phyloP scores from a whole-genome alignment of 2,797 vertebrate species.

The Salmo trutta region DNA sequence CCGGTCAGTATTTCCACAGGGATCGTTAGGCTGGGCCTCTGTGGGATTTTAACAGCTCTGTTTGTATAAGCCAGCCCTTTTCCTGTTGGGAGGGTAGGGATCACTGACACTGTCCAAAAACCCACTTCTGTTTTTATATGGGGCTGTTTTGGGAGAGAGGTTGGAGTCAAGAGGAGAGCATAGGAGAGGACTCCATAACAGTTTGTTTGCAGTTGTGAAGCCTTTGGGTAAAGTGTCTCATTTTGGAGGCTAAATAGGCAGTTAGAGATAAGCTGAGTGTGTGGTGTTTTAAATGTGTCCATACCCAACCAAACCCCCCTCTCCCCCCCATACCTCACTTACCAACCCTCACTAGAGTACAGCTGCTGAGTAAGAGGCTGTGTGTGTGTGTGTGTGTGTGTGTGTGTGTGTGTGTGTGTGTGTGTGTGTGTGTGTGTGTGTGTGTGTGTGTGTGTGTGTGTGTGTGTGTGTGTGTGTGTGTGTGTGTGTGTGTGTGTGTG shows the following conservation, averaged over 20 bases:
- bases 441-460: neutral
- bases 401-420: too few species aligned
- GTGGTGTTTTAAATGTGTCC: slow-evolving; percentile 28
- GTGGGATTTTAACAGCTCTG: slow-evolving; percentile 22
- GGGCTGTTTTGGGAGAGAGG: slow-evolving; percentile 20
- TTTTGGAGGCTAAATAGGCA: slow-evolving; percentile 47
- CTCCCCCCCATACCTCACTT: neutral
- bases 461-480: neutral
- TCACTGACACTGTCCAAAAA: slow-evolving; percentile 20
- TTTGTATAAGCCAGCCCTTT: slow-evolving; percentile 36
- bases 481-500: slow-evolving; percentile 11
- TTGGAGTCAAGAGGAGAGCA: neutral
- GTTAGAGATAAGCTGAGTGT: slow-evolving; percentile 25
- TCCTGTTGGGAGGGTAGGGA: slow-evolving; percentile 29
- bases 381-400: neutral
- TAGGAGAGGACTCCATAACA: slow-evolving; percentile 26
- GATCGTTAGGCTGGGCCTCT: slow-evolving; percentile 4
- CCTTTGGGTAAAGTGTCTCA: slow-evolving; percentile 40
- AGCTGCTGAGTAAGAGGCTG: slow-evolving; percentile 48
- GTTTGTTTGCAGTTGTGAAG: slow-evolving; percentile 46
- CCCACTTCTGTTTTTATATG: slow-evolving; percentile 15
- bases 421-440: slow-evolving; percentile 4
- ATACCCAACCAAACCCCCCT: too few species aligned
- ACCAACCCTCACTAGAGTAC: neutral
- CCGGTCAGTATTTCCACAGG: slow-evolving; percentile 17